phyloP scores from a whole-genome alignment of 2,113 vertebrate species.

The Otocyon megalotis region DNA sequence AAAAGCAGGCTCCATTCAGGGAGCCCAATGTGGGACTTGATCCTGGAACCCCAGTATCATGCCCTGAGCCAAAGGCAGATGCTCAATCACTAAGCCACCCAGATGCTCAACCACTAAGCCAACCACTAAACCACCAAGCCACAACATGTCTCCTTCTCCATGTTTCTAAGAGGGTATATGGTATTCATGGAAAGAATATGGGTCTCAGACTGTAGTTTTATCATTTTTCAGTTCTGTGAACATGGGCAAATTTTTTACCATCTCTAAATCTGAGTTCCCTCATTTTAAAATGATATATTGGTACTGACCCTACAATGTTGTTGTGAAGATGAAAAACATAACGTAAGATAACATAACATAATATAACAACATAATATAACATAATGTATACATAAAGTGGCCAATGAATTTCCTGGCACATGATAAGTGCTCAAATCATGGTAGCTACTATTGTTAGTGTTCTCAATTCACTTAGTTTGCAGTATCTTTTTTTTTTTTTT shows the following conservation, averaged over 20 bases:
- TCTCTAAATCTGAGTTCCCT: not conserved
- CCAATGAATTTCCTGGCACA: not conserved
- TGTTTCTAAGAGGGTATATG: not conserved
- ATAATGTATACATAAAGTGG: not conserved
- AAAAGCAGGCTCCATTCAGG: too few species aligned
- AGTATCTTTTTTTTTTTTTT: slow-evolving; percentile 47
- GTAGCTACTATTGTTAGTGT: not conserved
- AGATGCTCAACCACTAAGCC: too few species aligned
- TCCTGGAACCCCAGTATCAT: too few species aligned
- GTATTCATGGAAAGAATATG: slow-evolving; percentile 5
- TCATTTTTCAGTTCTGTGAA: not conserved
- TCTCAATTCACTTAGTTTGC: not conserved
- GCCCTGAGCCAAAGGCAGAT: too few species aligned
- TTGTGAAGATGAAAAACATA: not conserved
- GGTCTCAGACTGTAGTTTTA: not conserved
- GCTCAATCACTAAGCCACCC: too few species aligned
- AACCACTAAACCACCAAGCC: too few species aligned
- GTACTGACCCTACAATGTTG: not conserved
- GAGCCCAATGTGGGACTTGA: too few species aligned
- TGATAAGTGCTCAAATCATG: not conserved
- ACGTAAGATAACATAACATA: not conserved
- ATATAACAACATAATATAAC: not conserved
- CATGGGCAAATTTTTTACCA: not conserved
- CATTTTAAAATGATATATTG: not conserved
- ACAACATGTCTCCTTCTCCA: not conserved